Evolutionary conservation across 2,797 vertebrate species (phyloP), one percentile per base, ranked within the genome.

Genomic region (Crocodylus rhombifer): DNA sequence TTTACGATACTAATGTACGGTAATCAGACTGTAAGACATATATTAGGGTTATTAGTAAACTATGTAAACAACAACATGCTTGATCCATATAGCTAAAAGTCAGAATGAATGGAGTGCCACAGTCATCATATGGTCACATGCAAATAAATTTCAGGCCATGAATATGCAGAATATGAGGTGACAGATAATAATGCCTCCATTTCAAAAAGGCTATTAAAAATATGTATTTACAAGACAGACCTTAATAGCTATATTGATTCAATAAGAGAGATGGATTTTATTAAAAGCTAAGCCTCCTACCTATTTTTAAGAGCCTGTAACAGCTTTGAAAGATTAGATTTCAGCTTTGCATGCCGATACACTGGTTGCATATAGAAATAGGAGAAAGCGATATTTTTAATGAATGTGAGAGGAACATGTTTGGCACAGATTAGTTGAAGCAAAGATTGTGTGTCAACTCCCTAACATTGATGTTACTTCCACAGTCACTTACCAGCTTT

Each of bases 41-140:
- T 7, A 87, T 90, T 93, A 91, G 51, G 88, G 14, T 12, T 84
- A 28, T 89, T 95, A 89, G 16, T 88, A 6, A 11, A 12, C 61
- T 42, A 7, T 74, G 79, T 90, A 89, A 93, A 94, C 85, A 88
- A 94, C 77, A 0, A 79, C 80, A 78, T 42, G 3, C 62, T 91
- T 92, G 73, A 65, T 17, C 55, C 90, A 88, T 93, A 90, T 21
- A 94, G 85, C 93, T 95, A 83, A 91, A 83, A 93, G 93, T 88
- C 42, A 1, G 16, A 42, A 90, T 84, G 42, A 87, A 89, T 5
- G 85, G 80, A 88, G 87, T 78, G 58, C 87, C 61, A 77, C 14
- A 1, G 2, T 83, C 79, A 82, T 57, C 57, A 61, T 74, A 62
- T 74, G 92, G 76, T 86, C 86, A 3, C 14, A 84, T 14, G 90